Base-by-base conservation (phyloP, 2,888 invertebrate species). In the Buathra laborator region DNA sequence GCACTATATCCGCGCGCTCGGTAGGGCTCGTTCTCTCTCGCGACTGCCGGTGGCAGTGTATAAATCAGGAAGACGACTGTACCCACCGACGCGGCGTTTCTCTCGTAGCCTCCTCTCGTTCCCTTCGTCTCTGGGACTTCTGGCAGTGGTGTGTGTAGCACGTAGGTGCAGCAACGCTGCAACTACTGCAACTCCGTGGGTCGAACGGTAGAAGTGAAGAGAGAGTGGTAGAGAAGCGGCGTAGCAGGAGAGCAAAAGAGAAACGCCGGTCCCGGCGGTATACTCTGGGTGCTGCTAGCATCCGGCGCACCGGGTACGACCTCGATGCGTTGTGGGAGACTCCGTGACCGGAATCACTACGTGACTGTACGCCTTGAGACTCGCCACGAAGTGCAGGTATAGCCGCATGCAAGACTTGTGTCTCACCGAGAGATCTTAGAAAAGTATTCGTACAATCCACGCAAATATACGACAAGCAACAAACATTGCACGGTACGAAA, bases 41-140 rank as follows among this genome's bases (percentile, higher is more conserved):
- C 85, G 85, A 83, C 75, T 86, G 92, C 87, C 90, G 89, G 91
- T 93, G 92, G 91, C 92, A 92, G 93, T 93, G 89, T 92, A 93
- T 93, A 93, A 93, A 93, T 93, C 93, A 93, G 91, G 89, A 92
- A 92, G 92, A 93, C 91, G 91, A 90, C 90, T 89, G 90, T 90
- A 91, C 90, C 90, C 87, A 89, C 89, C 89, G 88, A 88, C 90
- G 88, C 87, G 88, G 88, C 88, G 88, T 80, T 76, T 71, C 66
- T 84, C 70, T 14, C 56, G 37, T 12, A 32, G n/a, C 51, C 78
- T 78, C 67, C 67, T 51, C 67, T 81, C 71, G 64, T 16, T 32
- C 44, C 53, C 74, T 29, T 62, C 72, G 46, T 59, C 44, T 14
- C 64, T 66, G 16, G 64, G 56, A 66, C 53, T 48, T 51, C 68